Percentiles rank a stretch among this genome's conserved stretches.
These are phyloP conservation scores for Diacarnus erythraeanus DNA, from an alignment of 37 sponge, comb jelly and placozoan species.

Conservation along the genomic window DNA sequence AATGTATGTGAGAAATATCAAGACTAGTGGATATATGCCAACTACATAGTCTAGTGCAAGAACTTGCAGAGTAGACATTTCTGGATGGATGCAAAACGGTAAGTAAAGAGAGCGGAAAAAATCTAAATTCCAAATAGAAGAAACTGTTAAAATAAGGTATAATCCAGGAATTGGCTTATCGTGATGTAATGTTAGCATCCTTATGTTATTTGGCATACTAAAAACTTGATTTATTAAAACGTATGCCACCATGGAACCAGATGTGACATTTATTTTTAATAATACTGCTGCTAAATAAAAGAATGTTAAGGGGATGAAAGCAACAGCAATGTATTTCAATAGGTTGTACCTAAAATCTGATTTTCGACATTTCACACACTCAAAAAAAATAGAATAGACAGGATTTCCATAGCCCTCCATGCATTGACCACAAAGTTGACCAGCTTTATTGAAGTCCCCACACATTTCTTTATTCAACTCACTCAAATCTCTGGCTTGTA, in stretches of 20 bases:
- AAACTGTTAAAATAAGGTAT: neutral
- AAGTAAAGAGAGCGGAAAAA: neutral
- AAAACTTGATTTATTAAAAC: neutral
- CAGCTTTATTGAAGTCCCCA: slow-evolving; percentile 12
- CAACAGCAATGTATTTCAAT: neutral
- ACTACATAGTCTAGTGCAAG: neutral
- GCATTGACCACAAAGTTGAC: slow-evolving; percentile 37
- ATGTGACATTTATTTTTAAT: neutral
- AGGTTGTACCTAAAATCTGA: neutral
- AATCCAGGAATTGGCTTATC: too few species aligned
- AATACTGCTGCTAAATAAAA: slow-evolving; percentile 1
- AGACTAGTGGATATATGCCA: slow-evolving; percentile 7
- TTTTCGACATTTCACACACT: slow-evolving; percentile 25
- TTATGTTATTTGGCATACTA: neutral
- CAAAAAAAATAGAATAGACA: slow-evolving; percentile 14
- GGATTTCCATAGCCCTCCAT: neutral
- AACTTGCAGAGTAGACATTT: neutral
- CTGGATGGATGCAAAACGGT: slow-evolving; percentile 25
- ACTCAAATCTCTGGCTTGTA: neutral
- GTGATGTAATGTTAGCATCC: neutral
- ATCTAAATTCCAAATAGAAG: slow-evolving; percentile 20
- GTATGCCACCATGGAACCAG: neutral
- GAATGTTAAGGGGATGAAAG: slow-evolving; percentile 16
- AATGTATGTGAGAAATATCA: slow-evolving; percentile 4
- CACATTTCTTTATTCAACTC: slow-evolving; percentile 7